Percentiles rank a stretch among this genome's conserved stretches.
Conservation (phyloP, 2,113 vertebrate genomes). For the Prionailurus viverrinus region DNA sequence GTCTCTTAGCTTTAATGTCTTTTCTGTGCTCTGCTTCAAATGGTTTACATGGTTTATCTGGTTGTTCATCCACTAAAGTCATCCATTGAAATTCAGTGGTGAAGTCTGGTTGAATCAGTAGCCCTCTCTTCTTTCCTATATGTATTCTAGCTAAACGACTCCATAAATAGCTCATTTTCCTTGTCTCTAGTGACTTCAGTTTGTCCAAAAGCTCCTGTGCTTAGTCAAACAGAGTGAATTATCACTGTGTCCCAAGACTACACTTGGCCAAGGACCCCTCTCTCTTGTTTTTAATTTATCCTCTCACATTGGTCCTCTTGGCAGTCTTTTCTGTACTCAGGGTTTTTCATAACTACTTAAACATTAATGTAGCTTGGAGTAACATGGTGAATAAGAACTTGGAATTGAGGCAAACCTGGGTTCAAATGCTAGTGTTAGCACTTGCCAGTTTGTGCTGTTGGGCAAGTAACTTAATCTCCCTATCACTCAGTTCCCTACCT, state of each 20-base stretch:
- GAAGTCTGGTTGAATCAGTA: background rate
- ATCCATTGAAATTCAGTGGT: background rate
- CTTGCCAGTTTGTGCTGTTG: background rate
- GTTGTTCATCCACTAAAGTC: background rate
- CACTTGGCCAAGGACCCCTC: background rate
- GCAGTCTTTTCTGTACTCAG: background rate
- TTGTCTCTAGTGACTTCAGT: background rate
- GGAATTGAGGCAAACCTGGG: background rate
- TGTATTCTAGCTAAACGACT: background rate
- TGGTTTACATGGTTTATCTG: background rate
- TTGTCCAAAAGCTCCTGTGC: background rate
- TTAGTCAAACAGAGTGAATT: background rate
- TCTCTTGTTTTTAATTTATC: conserved; percentile 2
- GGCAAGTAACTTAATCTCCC: background rate
- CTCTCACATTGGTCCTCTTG: background rate
- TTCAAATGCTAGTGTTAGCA: background rate
- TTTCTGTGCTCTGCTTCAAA: background rate
- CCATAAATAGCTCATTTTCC: background rate
- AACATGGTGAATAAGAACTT: background rate
- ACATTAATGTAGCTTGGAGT: background rate
- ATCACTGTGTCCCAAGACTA: background rate
- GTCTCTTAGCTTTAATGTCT: background rate
- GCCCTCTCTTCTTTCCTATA: background rate
- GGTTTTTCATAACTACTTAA: background rate
- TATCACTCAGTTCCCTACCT: background rate